phyloP scores from a whole-genome alignment of 1,140 invertebrate genomes.

The Zaprionus inermis region DNA sequence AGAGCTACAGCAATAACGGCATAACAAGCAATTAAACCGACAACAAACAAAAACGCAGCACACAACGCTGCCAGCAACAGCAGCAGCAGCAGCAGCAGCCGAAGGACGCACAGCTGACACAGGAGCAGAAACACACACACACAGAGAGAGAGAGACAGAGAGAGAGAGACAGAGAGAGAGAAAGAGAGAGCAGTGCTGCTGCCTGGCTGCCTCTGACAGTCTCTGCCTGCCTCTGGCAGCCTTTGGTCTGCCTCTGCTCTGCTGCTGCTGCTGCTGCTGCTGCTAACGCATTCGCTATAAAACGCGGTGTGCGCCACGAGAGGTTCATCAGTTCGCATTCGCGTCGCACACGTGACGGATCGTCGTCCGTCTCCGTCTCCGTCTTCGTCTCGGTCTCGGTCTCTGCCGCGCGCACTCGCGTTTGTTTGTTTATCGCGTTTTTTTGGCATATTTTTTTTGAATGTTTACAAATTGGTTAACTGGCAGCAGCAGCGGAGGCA shows the following conservation, averaged over 20 bases:
- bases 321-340: conserved; percentile 70
- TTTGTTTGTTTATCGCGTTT: conserved; percentile 20
- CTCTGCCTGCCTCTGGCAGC: conserved; percentile 7
- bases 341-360: conserved; percentile 68
- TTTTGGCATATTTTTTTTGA: conserved; percentile 30
- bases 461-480: conserved; percentile 84
- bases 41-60: conserved; percentile 38
- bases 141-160: conserved; percentile 12
- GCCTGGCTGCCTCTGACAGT: conserved; percentile 1
- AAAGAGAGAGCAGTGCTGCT: conserved; percentile 24
- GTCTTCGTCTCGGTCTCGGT: not conserved
- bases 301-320: conserved; percentile 62
- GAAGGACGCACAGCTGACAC: conserved; percentile 47
- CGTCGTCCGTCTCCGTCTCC: conserved; percentile 12
- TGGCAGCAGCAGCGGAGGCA: conserved; percentile 54
- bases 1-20: not conserved
- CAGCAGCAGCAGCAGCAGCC: conserved; percentile 29
- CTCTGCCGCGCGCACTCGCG: not conserved
- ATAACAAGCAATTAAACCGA: conserved; percentile 28
- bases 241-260: not conserved
- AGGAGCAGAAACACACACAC: not conserved
- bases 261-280: conserved; percentile 1
- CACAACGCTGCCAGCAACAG: conserved; percentile 5
- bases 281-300: conserved; percentile 49
- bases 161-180: conserved; percentile 20